Evolutionary conservation across 2,888 invertebrate species (phyloP).

Genomic region (Zygogramma bicolorata): DNA sequence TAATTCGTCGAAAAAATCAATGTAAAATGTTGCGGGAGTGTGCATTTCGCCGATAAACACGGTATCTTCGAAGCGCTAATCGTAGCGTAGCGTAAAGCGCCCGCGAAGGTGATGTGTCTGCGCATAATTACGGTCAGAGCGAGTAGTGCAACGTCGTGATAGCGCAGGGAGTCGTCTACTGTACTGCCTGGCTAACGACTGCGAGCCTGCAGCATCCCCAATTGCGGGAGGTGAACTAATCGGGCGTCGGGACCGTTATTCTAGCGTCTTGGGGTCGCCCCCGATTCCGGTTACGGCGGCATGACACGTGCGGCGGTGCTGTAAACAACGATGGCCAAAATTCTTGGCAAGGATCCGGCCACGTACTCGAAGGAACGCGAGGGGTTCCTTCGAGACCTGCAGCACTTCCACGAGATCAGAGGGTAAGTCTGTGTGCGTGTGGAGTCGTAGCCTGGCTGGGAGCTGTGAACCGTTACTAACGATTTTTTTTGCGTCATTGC

Average conservation of each 20-base stretch:
- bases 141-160: slow-evolving; percentile 66
- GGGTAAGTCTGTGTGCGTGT: slow-evolving; percentile 77
- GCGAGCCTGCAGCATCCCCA: slow-evolving; percentile 65
- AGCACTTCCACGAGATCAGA: slow-evolving; percentile 91
- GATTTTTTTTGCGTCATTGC: slow-evolving; percentile 53
- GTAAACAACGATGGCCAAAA: slow-evolving; percentile 72
- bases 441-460: neutral
- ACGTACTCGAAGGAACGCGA: slow-evolving; percentile 84
- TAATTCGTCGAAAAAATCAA: slow-evolving; percentile 47
- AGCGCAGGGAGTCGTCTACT: slow-evolving; percentile 67
- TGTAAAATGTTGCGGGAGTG: slow-evolving; percentile 48
- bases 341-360: slow-evolving; percentile 78
- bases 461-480: slow-evolving; percentile 28
- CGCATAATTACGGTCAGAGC: slow-evolving; percentile 66
- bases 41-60: slow-evolving; percentile 51
- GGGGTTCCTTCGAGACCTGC: slow-evolving; percentile 85
- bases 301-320: slow-evolving; percentile 65
- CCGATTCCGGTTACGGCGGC: slow-evolving; percentile 64
- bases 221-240: slow-evolving; percentile 65
- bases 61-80: slow-evolving; percentile 57
- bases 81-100: slow-evolving; percentile 59
- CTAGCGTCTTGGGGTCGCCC: slow-evolving; percentile 58
- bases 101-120: slow-evolving; percentile 65
- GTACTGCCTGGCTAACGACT: slow-evolving; percentile 57
- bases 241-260: slow-evolving; percentile 56